A percentile compares a stretch with the other conserved stretches of the same genome.
phyloP scores from a whole-genome alignment of 2,888 invertebrate genomes.

The Nymphalis polychloros region DNA sequence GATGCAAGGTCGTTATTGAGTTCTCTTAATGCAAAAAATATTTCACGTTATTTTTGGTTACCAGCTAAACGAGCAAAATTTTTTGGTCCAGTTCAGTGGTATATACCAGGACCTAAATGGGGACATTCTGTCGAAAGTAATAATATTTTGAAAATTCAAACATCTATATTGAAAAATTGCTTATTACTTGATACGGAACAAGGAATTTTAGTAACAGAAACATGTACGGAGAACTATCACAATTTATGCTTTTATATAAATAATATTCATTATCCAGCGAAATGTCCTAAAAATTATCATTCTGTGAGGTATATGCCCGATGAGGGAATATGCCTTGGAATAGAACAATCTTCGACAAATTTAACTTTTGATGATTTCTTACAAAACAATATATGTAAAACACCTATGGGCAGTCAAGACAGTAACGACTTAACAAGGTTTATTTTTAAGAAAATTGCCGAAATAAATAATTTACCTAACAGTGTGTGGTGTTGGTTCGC shows the following conservation, averaged over 20 bases:
- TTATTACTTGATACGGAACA: slow-evolving; percentile 58
- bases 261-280: slow-evolving; percentile 58
- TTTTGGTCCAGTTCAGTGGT: slow-evolving; percentile 71
- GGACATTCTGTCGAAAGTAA: slow-evolving; percentile 50
- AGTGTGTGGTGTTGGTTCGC: slow-evolving; percentile 67
- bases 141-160: slow-evolving; percentile 44
- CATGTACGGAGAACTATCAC: slow-evolving; percentile 58
- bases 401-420: slow-evolving; percentile 54
- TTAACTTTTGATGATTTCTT: slow-evolving; percentile 57
- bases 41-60: slow-evolving; percentile 71
- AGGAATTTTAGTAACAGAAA: slow-evolving; percentile 53
- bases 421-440: slow-evolving; percentile 53
- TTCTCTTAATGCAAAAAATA: slow-evolving; percentile 52
- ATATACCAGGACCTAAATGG: slow-evolving; percentile 75
- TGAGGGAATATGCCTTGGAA: slow-evolving; percentile 65
- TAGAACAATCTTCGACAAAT: slow-evolving; percentile 55
- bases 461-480: slow-evolving; percentile 48
- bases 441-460: slow-evolving; percentile 63
- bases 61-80: slow-evolving; percentile 68
- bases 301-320: slow-evolving; percentile 62
- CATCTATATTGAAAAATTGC: slow-evolving; percentile 58
- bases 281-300: slow-evolving; percentile 66
- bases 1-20: slow-evolving; percentile 56
- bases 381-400: slow-evolving; percentile 51
- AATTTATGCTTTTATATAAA: slow-evolving; percentile 70